These are phyloP conservation scores for Calliphora vicina DNA, from an alignment of 1,140 invertebrate genomes.

Conservation along the genomic window DNA sequence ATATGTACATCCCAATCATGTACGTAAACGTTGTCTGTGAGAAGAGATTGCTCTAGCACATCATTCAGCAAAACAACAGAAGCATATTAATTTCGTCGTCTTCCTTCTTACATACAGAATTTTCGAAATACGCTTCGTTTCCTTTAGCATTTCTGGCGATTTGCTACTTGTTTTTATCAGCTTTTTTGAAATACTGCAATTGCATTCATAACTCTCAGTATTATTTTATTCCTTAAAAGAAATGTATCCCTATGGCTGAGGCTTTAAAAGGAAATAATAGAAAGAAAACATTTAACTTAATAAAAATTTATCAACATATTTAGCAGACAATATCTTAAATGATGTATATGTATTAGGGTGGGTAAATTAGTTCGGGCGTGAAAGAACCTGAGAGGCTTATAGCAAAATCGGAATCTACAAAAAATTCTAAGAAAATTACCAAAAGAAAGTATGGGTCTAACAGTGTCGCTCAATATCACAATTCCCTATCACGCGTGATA, in stretches of 20 bases:
- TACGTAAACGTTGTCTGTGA: too few species aligned
- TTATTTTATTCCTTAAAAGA: neutral
- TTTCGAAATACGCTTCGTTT: conserved; percentile 6
- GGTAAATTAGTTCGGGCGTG: too few species aligned
- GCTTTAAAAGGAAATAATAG: neutral
- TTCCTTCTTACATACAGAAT: conserved; percentile 15
- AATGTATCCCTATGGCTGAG: neutral
- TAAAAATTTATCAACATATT: neutral
- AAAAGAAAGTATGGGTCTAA: too few species aligned
- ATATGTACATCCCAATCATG: neutral
- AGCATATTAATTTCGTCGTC: conserved; percentile 13
- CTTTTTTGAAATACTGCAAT: conserved; percentile 24
- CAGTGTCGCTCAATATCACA: too few species aligned
- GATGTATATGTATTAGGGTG: too few species aligned
- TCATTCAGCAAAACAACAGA: neutral
- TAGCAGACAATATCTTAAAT: too few species aligned
- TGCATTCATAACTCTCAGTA: conserved; percentile 16
- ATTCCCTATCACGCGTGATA: too few species aligned
- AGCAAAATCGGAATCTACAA: too few species aligned
- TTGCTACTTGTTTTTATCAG: too few species aligned
- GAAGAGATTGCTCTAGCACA: neutral
- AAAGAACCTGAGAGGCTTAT: too few species aligned
- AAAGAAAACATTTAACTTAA: neutral
- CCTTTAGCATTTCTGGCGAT: too few species aligned
- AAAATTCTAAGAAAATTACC: too few species aligned